Evolutionary conservation across 2,113 vertebrate genomes (phyloP).

Genomic region (Scatophagus argus): DNA sequence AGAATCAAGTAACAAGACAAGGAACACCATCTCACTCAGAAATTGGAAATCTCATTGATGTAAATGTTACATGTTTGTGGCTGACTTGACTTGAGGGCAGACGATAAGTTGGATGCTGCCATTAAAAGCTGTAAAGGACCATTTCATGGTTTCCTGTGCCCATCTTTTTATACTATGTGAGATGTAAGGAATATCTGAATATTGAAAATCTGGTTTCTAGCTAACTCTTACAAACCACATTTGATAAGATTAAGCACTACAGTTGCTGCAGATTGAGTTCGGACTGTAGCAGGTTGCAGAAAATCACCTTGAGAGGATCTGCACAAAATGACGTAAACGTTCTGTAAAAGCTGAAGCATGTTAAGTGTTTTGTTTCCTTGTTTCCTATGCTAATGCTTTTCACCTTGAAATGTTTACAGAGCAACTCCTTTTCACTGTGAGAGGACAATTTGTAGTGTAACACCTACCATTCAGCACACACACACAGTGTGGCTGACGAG

Average conservation of each 20-base stretch:
- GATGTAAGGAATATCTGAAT: slow-evolving; percentile 17
- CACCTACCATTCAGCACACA: slow-evolving; percentile 53
- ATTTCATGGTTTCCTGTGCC: slow-evolving; percentile 39
- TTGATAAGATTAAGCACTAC: not conserved
- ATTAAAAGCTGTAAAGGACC: slow-evolving; percentile 48
- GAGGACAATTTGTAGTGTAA: slow-evolving; percentile 47
- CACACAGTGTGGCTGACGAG: not conserved
- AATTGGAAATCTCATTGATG: not conserved
- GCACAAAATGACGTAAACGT: not conserved
- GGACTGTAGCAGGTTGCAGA: not conserved
- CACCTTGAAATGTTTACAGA: slow-evolving; percentile 43
- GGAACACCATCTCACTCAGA: not conserved
- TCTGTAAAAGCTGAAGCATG: slow-evolving; percentile 26
- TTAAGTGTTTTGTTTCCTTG: slow-evolving; percentile 33
- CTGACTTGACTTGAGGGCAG: slow-evolving; percentile 31
- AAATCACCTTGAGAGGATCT: not conserved
- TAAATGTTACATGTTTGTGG: slow-evolving; percentile 1
- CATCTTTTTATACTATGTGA: slow-evolving; percentile 39
- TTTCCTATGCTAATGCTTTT: slow-evolving; percentile 44
- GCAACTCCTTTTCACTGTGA: slow-evolving; percentile 19
- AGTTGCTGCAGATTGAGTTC: not conserved
- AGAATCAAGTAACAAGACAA: not conserved
- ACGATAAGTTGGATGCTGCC: slow-evolving; percentile 40
- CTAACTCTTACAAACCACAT: not conserved
- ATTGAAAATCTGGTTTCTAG: not conserved